phyloP scores from a whole-genome alignment of 2,888 invertebrate genomes.

The Sipha maydis region DNA sequence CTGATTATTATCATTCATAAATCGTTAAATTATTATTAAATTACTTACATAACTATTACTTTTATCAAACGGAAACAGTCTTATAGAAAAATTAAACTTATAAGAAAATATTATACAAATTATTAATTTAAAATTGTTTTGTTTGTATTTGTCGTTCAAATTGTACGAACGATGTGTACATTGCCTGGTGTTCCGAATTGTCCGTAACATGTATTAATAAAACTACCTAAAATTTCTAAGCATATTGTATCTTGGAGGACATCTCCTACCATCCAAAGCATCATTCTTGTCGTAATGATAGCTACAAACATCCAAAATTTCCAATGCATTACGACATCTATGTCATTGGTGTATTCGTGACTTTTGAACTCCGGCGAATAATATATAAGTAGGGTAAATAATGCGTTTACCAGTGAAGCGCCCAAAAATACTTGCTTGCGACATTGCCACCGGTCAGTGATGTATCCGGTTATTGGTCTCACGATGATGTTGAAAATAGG shows the following conservation, averaged over 20 bases:
- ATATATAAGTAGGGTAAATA: constrained; percentile 25
- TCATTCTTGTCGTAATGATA: not conserved
- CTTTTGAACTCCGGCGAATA: constrained; percentile 8
- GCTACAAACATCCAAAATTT: constrained; percentile 18
- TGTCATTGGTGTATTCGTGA: not conserved
- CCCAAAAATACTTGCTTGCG: constrained; percentile 77
- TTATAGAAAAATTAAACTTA: too few relatives aligned
- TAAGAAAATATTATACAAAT: too few relatives aligned
- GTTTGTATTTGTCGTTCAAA: too few relatives aligned
- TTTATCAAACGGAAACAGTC: too few relatives aligned
- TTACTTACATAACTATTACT: too few relatives aligned
- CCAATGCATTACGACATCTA: constrained; percentile 7
- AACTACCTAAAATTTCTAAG: constrained; percentile 60
- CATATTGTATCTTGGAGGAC: constrained; percentile 62
- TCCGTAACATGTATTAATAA: too few relatives aligned
- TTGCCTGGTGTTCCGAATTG: too few relatives aligned
- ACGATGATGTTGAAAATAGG: constrained; percentile 74
- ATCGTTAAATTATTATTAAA: too few relatives aligned
- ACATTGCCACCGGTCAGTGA: constrained; percentile 80
- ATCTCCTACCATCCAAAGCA: constrained; percentile 47
- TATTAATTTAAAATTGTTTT: too few relatives aligned
- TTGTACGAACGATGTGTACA: too few relatives aligned
- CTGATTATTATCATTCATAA: too few relatives aligned
- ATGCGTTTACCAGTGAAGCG: constrained; percentile 27
- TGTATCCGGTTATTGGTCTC: constrained; percentile 82